Evolutionary conservation across 1,140 invertebrate species (phyloP).

Genomic region (Ips nitidus): DNA sequence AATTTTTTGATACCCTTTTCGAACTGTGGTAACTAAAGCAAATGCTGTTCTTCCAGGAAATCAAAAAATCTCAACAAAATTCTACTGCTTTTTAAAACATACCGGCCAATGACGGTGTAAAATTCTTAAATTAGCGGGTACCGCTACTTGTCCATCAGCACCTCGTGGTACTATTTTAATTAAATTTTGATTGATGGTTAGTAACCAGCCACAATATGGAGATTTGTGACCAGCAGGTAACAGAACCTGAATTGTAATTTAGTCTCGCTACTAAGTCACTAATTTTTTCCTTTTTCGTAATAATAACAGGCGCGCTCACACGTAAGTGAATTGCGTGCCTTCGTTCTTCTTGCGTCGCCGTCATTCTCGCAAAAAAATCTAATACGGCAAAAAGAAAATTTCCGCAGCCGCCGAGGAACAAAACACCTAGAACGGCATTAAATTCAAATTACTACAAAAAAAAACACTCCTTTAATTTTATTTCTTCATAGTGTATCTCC

Average conservation of each 20-base stretch:
- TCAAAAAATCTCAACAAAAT: background rate
- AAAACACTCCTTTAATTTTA: constrained; percentile 19
- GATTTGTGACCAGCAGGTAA: constrained; percentile 3
- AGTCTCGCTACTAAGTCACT: background rate
- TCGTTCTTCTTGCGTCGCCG: too few species aligned
- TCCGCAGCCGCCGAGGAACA: background rate
- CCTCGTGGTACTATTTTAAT: constrained; percentile 16
- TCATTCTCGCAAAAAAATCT: too few species aligned
- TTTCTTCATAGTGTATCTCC: constrained; percentile 9
- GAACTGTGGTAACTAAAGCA: background rate
- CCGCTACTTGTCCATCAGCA: constrained; percentile 19
- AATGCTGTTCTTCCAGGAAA: background rate
- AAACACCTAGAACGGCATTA: constrained; percentile 28
- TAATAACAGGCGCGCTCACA: too few species aligned
- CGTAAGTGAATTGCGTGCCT: too few species aligned
- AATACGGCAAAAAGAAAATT: background rate
- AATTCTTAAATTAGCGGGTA: constrained; percentile 17
- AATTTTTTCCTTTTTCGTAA: too few species aligned
- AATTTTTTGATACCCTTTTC: too few species aligned
- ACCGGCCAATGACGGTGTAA: constrained; percentile 7
- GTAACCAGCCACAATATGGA: constrained; percentile 1
- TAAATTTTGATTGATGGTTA: constrained; percentile 19
- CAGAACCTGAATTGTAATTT: background rate
- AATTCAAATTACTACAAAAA: constrained; percentile 29
- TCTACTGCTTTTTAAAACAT: constrained; percentile 15